Conservation (phyloP, 2,797 vertebrate species). For the Pipistrellus pygmaeus region DNA sequence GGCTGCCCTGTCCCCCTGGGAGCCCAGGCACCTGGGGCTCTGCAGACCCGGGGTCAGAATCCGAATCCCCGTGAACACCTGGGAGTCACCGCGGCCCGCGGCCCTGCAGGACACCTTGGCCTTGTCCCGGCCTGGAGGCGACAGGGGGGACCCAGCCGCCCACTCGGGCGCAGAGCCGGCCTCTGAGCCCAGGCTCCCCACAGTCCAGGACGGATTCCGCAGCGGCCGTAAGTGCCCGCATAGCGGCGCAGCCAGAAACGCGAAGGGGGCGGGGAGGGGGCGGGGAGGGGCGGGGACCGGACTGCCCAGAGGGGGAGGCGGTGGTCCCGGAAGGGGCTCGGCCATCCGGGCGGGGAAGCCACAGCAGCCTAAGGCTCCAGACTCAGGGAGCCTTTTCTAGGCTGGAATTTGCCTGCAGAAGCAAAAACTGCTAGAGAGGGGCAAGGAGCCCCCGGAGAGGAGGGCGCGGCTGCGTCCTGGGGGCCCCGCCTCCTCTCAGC, state of each 20-base stretch:
- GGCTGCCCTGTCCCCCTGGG: not conserved
- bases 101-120: not conserved
- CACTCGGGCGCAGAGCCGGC: not conserved
- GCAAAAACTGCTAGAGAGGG: not conserved
- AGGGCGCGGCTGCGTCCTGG: not conserved
- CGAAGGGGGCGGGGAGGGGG: not conserved
- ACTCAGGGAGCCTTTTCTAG: not conserved
- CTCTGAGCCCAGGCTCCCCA: not conserved
- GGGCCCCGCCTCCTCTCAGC: not conserved
- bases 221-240: not conserved
- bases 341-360: not conserved
- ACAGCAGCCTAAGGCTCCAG: not conserved
- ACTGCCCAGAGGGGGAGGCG: not conserved
- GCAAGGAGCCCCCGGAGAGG: no score
- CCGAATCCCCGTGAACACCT: accelerated
- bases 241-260: not conserved
- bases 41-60: not conserved
- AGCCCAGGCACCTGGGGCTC: not conserved
- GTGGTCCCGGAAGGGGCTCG: not conserved
- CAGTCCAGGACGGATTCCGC: not conserved
- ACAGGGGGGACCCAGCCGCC: not conserved
- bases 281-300: not conserved
- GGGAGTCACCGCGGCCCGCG: no score
- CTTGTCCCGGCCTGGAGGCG: not conserved
- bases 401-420: not conserved